Conservation (phyloP, 2,113 vertebrate species). For the Amphiprion ocellaris region DNA sequence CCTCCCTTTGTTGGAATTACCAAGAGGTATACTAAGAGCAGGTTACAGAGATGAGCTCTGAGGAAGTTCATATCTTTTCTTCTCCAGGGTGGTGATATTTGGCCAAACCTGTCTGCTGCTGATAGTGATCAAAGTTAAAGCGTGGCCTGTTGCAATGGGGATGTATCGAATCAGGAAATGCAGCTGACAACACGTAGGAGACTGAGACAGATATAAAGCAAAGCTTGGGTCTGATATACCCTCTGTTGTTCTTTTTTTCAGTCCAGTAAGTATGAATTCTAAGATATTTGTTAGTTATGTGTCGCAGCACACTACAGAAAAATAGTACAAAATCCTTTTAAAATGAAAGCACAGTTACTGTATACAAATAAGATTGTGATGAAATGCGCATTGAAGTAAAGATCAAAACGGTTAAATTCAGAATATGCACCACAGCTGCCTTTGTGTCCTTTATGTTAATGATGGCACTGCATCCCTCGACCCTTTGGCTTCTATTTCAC, state of each 20-base stretch:
- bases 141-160: constrained; percentile 11
- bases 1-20: constrained; percentile 16
- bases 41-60: constrained; percentile 15
- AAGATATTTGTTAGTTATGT: neutral
- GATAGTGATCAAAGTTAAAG: constrained; percentile 40
- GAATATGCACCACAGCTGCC: constrained; percentile 26
- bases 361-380: neutral
- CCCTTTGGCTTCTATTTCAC: constrained; percentile 34
- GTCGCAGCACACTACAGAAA: neutral
- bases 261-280: neutral
- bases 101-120: constrained; percentile 33
- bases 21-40: constrained; percentile 15
- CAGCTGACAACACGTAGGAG: constrained; percentile 32
- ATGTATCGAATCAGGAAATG: constrained; percentile 30
- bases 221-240: neutral
- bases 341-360: neutral
- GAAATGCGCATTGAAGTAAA: neutral
- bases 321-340: neutral
- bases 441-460: constrained; percentile 36
- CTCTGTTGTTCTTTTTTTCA: constrained; percentile 2
- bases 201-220: neutral
- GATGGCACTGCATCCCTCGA: constrained; percentile 14
- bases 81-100: constrained; percentile 31
- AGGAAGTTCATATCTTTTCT: constrained; percentile 22
- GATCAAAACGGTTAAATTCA: constrained; percentile 7